phyloP scores from a whole-genome alignment of 1,140 invertebrate genomes.

The Drosophila ananassae region DNA sequence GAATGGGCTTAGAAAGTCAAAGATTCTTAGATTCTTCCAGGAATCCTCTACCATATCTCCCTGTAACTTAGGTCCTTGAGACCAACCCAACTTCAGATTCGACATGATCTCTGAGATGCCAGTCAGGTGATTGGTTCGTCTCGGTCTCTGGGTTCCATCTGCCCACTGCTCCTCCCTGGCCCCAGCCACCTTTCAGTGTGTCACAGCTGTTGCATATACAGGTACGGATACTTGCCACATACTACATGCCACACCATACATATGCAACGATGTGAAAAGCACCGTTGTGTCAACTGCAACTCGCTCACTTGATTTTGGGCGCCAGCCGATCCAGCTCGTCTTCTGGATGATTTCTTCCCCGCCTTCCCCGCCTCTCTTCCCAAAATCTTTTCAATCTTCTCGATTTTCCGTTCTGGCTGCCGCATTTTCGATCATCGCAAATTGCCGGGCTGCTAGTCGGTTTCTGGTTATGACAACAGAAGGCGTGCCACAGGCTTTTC shows the following conservation, averaged over 20 bases:
- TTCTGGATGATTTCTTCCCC: neutral
- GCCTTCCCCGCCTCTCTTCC: neutral
- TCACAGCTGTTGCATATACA: neutral
- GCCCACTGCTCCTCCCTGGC: too few species aligned
- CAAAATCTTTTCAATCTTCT: neutral
- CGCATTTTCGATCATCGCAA: constrained; percentile 29
- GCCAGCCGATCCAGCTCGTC: constrained; percentile 7
- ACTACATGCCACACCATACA: neutral
- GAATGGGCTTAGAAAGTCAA: too few species aligned
- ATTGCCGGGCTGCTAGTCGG: constrained; percentile 3
- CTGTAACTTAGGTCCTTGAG: too few species aligned
- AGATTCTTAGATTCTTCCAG: too few species aligned
- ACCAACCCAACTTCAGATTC: neutral
- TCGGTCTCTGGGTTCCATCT: constrained; percentile 6
- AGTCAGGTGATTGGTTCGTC: neutral
- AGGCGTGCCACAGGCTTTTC: constrained; percentile 32
- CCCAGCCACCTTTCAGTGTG: neutral
- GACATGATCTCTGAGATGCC: constrained; percentile 6
- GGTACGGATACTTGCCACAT: neutral
- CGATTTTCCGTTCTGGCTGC: neutral
- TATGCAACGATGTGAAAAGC: constrained; percentile 15
- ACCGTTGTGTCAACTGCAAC: constrained; percentile 36
- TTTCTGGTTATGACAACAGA: constrained; percentile 31
- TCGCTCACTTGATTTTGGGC: constrained; percentile 30
- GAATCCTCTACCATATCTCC: too few species aligned